Conservation (phyloP, 1,140 invertebrate genomes). For the Bursaphelenchus mucronatus region DNA sequence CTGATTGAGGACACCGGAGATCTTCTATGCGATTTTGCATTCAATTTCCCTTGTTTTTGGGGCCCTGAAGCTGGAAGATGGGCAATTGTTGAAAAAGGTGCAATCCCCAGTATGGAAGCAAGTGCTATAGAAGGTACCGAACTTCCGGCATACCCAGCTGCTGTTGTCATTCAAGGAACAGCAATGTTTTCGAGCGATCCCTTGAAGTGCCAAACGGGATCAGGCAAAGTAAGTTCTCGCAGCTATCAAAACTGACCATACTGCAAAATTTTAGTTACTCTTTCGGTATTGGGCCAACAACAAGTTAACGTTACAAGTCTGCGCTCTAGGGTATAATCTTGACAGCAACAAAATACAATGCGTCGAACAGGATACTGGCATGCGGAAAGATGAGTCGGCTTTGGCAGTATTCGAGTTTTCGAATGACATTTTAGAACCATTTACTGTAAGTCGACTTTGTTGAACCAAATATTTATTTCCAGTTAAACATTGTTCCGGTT, state of each 20-base stretch:
- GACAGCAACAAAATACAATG: constrained; percentile 47
- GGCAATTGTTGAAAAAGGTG: constrained; percentile 57
- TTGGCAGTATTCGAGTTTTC: constrained; percentile 55
- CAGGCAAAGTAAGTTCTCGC: constrained; percentile 45
- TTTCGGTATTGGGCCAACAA: constrained; percentile 60
- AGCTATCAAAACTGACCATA: background rate
- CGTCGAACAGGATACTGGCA: constrained; percentile 28
- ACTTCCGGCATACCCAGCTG: constrained; percentile 51
- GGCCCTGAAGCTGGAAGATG: constrained; percentile 56
- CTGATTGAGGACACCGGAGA: constrained; percentile 49
- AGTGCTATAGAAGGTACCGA: constrained; percentile 27
- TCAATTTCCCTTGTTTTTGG: constrained; percentile 58
- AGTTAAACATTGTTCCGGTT: constrained; percentile 57
- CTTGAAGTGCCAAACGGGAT: constrained; percentile 49
- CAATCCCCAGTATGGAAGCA: constrained; percentile 54
- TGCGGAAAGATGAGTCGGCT: constrained; percentile 28
- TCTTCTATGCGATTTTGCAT: constrained; percentile 54
- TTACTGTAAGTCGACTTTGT: constrained; percentile 40
- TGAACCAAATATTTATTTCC: constrained; percentile 22
- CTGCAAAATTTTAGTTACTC: constrained; percentile 39
- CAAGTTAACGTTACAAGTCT: constrained; percentile 52
- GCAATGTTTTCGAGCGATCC: constrained; percentile 57
- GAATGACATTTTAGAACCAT: constrained; percentile 46
- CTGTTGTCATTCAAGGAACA: constrained; percentile 55
- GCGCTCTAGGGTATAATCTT: constrained; percentile 51